Evolutionary conservation across 2,888 invertebrate genomes (phyloP).

Genomic region (Candidula unifasciata): DNA sequence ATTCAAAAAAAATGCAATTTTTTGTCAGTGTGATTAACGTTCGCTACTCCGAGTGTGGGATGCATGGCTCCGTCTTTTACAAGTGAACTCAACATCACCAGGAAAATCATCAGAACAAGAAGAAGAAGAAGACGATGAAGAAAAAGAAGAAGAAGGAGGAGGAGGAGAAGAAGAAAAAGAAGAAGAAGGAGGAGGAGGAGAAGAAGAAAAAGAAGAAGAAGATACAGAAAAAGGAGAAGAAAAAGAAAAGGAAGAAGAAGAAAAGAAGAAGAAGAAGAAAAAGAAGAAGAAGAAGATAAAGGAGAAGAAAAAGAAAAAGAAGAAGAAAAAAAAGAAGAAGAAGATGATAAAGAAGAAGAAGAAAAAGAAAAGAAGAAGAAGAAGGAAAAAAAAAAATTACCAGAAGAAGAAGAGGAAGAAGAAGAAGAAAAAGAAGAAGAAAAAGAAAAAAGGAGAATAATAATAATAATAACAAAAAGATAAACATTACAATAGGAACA

Average conservation of each 20-base stretch:
- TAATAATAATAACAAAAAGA: not conserved
- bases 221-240: not conserved
- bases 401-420: slow-evolving; percentile 11
- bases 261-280: not conserved
- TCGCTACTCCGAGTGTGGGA: too few relatives aligned
- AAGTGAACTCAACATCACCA: too few relatives aligned
- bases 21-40: too few relatives aligned
- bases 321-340: slow-evolving; percentile 25
- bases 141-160: too few relatives aligned
- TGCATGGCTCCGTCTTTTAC: too few relatives aligned
- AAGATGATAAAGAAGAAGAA: slow-evolving; percentile 8
- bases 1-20: too few relatives aligned
- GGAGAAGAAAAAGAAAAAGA: slow-evolving; percentile 14
- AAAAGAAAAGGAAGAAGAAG: not conserved
- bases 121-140: too few relatives aligned
- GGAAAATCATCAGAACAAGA: too few relatives aligned
- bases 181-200: not conserved
- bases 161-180: too few relatives aligned
- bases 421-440: not conserved
- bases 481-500: too few relatives aligned
- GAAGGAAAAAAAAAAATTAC: slow-evolving; percentile 3
- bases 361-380: slow-evolving; percentile 16
- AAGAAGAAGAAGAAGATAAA: not conserved
- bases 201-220: not conserved
- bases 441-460: slow-evolving; percentile 24